A percentile compares a stretch with the other conserved stretches of the same genome.
phyloP scores from a whole-genome alignment of 1,140 invertebrate genomes.

The Pachyrhynchus sulphureomaculatus region DNA sequence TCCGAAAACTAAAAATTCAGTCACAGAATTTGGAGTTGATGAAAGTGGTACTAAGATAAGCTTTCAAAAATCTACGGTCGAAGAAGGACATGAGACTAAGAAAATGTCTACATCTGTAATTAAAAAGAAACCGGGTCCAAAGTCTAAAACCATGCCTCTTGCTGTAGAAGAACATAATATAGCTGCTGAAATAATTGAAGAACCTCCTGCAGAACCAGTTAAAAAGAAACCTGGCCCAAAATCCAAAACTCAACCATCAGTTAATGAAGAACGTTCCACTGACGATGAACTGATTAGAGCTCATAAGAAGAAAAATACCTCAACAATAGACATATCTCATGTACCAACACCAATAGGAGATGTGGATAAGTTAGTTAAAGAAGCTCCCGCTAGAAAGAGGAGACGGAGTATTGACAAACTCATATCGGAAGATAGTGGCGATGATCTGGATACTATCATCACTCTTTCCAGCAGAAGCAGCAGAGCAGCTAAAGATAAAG shows the following conservation, averaged over 20 bases:
- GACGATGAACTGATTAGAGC: not conserved
- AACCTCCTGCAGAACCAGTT: not conserved
- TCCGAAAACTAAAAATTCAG: conserved; percentile 22
- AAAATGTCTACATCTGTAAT: not conserved
- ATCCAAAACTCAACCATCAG: conserved; percentile 1
- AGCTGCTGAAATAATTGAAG: not conserved
- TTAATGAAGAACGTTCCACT: not conserved
- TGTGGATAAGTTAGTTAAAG: not conserved
- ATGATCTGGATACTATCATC: conserved; percentile 27
- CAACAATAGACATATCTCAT: not conserved
- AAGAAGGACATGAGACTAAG: not conserved
- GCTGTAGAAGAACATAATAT: not conserved
- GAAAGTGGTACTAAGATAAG: too few species aligned
- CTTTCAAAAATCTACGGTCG: not conserved
- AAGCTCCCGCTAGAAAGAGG: conserved; percentile 11
- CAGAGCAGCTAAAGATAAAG: conserved; percentile 33
- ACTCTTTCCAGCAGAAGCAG: conserved; percentile 26
- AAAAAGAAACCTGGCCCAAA: conserved; percentile 12
- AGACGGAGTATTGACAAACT: conserved; percentile 20
- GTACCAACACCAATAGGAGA: not conserved
- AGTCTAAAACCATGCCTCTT: conserved; percentile 7
- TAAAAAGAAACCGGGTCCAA: conserved; percentile 21
- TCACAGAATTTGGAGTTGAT: not conserved
- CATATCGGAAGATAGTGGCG: conserved; percentile 21
- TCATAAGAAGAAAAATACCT: not conserved